phyloP scores from a whole-genome alignment of 2,797 vertebrate species.

The Acanthurus tractus region DNA sequence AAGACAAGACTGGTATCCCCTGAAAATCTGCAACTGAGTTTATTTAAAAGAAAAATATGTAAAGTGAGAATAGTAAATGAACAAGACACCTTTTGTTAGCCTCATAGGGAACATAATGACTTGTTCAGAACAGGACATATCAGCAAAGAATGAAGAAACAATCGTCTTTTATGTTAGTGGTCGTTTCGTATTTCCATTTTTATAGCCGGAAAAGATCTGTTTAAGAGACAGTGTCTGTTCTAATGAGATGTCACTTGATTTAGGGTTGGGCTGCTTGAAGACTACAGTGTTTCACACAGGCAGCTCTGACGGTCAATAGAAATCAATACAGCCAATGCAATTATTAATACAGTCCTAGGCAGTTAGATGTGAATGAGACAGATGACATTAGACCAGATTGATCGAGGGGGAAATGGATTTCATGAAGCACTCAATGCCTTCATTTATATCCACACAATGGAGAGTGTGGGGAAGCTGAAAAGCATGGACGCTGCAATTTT shows the following conservation, averaged over 20 bases:
- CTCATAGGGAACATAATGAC: slow-evolving; percentile 53
- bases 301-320: slow-evolving; percentile 83
- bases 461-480: slow-evolving; percentile 50
- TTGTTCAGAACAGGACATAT: slow-evolving; percentile 60
- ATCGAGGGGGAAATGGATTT: slow-evolving; percentile 87
- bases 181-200: slow-evolving; percentile 82
- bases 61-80: slow-evolving; percentile 50
- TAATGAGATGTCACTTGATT: slow-evolving; percentile 91
- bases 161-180: slow-evolving; percentile 70
- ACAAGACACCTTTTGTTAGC: slow-evolving; percentile 55
- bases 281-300: slow-evolving; percentile 75
- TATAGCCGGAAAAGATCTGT: slow-evolving; percentile 79
- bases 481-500: slow-evolving; percentile 48
- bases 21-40: not conserved
- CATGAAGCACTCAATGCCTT: slow-evolving; percentile 84
- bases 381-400: slow-evolving; percentile 89
- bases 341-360: slow-evolving; percentile 88
- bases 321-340: slow-evolving; percentile 88
- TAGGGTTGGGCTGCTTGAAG: slow-evolving; percentile 80
- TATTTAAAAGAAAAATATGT: slow-evolving; percentile 3
- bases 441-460: slow-evolving; percentile 80
- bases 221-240: slow-evolving; percentile 79
- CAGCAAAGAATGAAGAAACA: slow-evolving; percentile 76
- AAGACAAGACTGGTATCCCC: not conserved
- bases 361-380: slow-evolving; percentile 87